These are phyloP conservation scores for Sciurus vulgaris DNA, from an alignment of 2,797 vertebrate genomes.

Conservation along the genomic window DNA sequence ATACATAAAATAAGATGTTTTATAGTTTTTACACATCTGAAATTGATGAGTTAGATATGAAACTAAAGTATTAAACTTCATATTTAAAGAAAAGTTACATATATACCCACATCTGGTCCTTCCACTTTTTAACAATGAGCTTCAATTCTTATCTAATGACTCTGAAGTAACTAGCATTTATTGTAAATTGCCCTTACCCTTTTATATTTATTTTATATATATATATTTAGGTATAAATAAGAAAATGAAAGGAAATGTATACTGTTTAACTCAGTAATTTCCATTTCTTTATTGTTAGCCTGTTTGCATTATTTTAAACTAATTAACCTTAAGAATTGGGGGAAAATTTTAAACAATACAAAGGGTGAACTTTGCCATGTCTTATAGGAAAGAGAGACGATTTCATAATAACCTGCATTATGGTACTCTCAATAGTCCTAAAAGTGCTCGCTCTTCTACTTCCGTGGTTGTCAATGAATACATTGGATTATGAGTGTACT, in stretches of 20 bases:
- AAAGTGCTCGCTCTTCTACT: neutral
- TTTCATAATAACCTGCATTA: neutral
- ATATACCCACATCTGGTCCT: neutral
- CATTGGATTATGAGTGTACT: neutral
- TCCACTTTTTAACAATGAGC: neutral
- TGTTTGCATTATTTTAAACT: conserved; percentile 4
- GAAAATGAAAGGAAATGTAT: neutral
- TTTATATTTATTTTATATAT: conserved; percentile 22
- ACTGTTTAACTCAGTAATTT: neutral
- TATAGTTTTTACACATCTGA: neutral
- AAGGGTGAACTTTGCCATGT: neutral
- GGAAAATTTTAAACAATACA: neutral
- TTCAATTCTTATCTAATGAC: neutral
- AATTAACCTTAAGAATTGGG: neutral
- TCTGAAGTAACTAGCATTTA: neutral
- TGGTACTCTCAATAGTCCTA: neutral
- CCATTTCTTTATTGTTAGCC: neutral
- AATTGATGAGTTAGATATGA: neutral
- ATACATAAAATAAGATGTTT: conserved; percentile 20
- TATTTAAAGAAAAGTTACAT: neutral
- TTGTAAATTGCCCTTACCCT: neutral
- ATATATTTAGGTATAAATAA: neutral
- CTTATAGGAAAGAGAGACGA: neutral
- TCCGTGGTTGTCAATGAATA: neutral
- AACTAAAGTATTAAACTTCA: neutral